Evolutionary conservation across 2,113 vertebrate species (phyloP).

Genomic region (Sceloporus tristichus): DNA sequence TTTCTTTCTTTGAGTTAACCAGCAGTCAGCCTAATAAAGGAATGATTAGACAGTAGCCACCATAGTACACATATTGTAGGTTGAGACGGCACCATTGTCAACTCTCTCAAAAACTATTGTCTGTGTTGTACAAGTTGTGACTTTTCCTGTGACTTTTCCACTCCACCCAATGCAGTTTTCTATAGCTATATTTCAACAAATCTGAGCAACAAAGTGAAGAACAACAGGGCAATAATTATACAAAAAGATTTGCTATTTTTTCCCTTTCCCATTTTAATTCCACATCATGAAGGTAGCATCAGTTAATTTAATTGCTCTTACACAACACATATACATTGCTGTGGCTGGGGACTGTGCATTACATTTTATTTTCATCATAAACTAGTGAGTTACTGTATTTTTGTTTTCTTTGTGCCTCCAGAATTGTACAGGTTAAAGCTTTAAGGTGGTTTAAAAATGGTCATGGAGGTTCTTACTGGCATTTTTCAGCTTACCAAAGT

Average conservation of each 20-base stretch:
- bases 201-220: constrained; percentile 42
- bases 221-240: constrained; percentile 48
- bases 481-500: too few species aligned
- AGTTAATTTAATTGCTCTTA: constrained; percentile 66
- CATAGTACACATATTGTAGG: neutral
- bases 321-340: constrained; percentile 25
- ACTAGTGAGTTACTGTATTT: neutral
- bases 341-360: constrained; percentile 53
- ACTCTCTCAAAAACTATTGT: neutral
- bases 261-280: constrained; percentile 57
- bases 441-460: neutral
- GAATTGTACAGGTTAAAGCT: neutral
- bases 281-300: constrained; percentile 62
- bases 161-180: constrained; percentile 10
- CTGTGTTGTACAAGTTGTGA: neutral
- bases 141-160: constrained; percentile 37
- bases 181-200: constrained; percentile 39
- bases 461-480: too few species aligned
- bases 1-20: neutral
- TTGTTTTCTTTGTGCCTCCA: neutral
- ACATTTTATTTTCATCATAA: constrained; percentile 28
- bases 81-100: neutral
- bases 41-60: neutral
- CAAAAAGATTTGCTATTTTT: constrained; percentile 53
- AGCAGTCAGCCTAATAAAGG: neutral